A percentile compares a stretch with the other conserved stretches of the same genome.
These are phyloP conservation scores for Halictus rubicundus DNA, from an alignment of 1,140 invertebrate genomes.

Conservation along the genomic window DNA sequence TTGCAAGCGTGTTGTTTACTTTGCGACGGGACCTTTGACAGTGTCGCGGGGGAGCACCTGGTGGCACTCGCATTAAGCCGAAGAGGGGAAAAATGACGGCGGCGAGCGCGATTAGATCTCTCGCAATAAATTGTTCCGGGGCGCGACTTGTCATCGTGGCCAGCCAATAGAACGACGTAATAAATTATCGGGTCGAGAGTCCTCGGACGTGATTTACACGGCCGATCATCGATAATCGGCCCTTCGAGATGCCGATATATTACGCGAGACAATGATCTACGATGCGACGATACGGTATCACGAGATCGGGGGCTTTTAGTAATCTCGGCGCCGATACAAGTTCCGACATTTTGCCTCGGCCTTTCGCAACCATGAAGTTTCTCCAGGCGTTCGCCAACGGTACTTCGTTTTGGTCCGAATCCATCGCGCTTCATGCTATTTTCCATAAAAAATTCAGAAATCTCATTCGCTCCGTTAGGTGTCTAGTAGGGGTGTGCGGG, in stretches of 20 bases:
- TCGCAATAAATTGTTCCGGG: constrained; percentile 48
- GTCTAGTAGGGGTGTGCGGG: too few species aligned
- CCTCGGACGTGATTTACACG: constrained; percentile 58
- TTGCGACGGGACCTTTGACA: background rate
- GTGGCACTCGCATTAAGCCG: constrained; percentile 13
- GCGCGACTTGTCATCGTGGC: constrained; percentile 50
- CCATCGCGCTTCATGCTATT: too few species aligned
- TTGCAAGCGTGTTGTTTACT: background rate
- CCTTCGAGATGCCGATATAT: constrained; percentile 49
- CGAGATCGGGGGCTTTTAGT: background rate
- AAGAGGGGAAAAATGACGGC: constrained; percentile 11
- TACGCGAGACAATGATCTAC: constrained; percentile 56
- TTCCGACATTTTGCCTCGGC: background rate
- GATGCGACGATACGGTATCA: background rate
- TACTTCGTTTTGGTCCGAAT: background rate
- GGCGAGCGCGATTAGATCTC: constrained; percentile 31
- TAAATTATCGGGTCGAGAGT: constrained; percentile 50
- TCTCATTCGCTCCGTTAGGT: too few species aligned
- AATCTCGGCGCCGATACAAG: background rate
- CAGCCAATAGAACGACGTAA: constrained; percentile 34
- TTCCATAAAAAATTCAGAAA: too few species aligned
- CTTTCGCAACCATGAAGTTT: background rate
- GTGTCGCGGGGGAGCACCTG: background rate
- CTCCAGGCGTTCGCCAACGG: background rate
- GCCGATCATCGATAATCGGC: constrained; percentile 57